Evolutionary conservation across 2,797 vertebrate species (phyloP).

Genomic region (Channallabes apus): DNA sequence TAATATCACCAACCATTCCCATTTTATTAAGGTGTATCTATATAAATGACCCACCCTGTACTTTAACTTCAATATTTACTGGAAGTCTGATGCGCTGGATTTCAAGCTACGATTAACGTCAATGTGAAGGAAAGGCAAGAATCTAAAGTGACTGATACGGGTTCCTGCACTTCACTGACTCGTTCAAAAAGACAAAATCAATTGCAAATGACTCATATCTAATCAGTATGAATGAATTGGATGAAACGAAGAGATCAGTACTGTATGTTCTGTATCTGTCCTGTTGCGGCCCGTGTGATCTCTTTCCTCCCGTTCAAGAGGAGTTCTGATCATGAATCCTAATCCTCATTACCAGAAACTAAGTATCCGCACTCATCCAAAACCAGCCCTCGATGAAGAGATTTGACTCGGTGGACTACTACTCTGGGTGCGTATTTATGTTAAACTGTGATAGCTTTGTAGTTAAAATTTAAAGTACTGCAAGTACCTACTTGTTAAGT

Average conservation of each 20-base stretch:
- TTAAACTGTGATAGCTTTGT: constrained; percentile 8
- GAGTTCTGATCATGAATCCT: constrained; percentile 36
- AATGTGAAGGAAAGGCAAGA: neutral
- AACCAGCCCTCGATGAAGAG: constrained; percentile 19
- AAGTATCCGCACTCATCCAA: neutral
- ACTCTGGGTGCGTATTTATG: neutral
- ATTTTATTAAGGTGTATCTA: too few species aligned
- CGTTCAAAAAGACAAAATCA: neutral
- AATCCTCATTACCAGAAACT: constrained; percentile 30
- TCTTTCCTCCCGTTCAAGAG: too few species aligned
- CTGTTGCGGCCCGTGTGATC: neutral
- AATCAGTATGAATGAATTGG: neutral
- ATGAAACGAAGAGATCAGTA: neutral
- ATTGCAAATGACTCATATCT: constrained; percentile 5
- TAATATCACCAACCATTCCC: too few species aligned
- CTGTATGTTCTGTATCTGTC: constrained; percentile 1
- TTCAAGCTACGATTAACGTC: neutral
- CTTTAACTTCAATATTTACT: neutral
- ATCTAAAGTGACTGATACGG: neutral
- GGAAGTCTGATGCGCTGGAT: neutral
- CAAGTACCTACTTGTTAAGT: constrained; percentile 6
- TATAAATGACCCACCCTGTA: too few species aligned
- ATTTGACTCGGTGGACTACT: neutral
- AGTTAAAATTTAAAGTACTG: constrained; percentile 16
- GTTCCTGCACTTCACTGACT: neutral